Evolutionary conservation across 2,888 invertebrate species (phyloP).

Genomic region (Masnerella sp.): DNA sequence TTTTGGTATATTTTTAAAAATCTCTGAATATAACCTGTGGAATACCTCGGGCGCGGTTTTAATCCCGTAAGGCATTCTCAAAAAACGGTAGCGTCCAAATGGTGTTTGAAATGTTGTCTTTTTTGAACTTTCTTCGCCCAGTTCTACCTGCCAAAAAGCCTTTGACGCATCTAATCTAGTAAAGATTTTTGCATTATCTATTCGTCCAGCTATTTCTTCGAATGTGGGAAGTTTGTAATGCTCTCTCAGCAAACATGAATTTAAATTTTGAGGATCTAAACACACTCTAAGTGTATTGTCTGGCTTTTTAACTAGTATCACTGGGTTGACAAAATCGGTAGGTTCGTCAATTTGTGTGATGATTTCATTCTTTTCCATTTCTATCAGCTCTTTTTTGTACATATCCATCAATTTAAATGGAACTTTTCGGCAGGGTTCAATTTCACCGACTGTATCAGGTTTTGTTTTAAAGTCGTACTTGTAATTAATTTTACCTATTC

Average conservation of each 20-base stretch:
- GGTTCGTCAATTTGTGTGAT: slow-evolving; percentile 47
- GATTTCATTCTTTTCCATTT: slow-evolving; percentile 42
- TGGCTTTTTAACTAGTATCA: slow-evolving; percentile 55
- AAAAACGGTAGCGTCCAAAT: slow-evolving; percentile 66
- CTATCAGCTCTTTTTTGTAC: slow-evolving; percentile 9
- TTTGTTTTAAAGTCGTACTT: slow-evolving; percentile 55
- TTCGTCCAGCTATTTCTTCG: slow-evolving; percentile 50
- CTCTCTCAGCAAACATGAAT: slow-evolving; percentile 44
- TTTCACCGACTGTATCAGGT: slow-evolving; percentile 7
- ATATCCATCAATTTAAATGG: slow-evolving; percentile 25
- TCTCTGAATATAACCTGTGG: slow-evolving; percentile 59
- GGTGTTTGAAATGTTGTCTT: slow-evolving; percentile 65
- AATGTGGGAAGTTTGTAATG: slow-evolving; percentile 61
- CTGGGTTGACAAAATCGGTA: slow-evolving; percentile 55
- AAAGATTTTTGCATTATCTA: slow-evolving; percentile 12
- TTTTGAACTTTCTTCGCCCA: slow-evolving; percentile 55
- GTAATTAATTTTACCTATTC: slow-evolving; percentile 46
- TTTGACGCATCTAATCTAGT: slow-evolving; percentile 61
- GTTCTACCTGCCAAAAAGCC: slow-evolving; percentile 55
- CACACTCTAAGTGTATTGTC: slow-evolving; percentile 64
- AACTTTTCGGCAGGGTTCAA: slow-evolving; percentile 35
- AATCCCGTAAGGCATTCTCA: slow-evolving; percentile 66
- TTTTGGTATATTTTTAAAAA: slow-evolving; percentile 62
- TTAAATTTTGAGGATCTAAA: slow-evolving; percentile 64
- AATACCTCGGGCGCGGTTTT: slow-evolving; percentile 66